phyloP scores from a whole-genome alignment of 2,888 invertebrate species.

The Diaphora mendica region DNA sequence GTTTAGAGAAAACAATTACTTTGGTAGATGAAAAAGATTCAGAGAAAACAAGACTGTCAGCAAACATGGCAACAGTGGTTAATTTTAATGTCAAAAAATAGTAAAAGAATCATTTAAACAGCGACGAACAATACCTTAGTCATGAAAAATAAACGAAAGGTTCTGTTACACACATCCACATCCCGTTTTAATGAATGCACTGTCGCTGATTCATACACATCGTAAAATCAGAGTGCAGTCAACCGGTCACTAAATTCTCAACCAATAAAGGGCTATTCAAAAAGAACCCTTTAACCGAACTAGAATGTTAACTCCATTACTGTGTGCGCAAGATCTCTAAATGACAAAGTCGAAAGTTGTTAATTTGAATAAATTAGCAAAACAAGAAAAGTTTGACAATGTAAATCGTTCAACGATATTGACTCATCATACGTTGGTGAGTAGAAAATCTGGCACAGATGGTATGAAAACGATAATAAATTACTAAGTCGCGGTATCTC shows the following conservation, averaged over 20 bases:
- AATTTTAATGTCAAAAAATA: slow-evolving; percentile 34
- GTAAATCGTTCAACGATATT: slow-evolving; percentile 74
- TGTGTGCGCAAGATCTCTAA: slow-evolving; percentile 18
- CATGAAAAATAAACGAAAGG: slow-evolving; percentile 60
- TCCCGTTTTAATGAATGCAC: slow-evolving; percentile 70
- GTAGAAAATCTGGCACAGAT: slow-evolving; percentile 71
- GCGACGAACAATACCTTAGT: slow-evolving; percentile 57
- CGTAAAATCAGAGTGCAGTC: slow-evolving; percentile 73
- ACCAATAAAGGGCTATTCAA: slow-evolving; percentile 52
- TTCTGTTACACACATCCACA: slow-evolving; percentile 59
- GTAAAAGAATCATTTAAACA: slow-evolving; percentile 38
- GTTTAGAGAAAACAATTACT: not conserved
- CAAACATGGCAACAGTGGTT: slow-evolving; percentile 14
- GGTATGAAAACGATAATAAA: slow-evolving; percentile 72
- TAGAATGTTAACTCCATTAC: slow-evolving; percentile 30
- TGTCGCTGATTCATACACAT: slow-evolving; percentile 74
- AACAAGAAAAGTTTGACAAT: slow-evolving; percentile 51
- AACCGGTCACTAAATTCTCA: slow-evolving; percentile 64
- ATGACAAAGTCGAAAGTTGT: slow-evolving; percentile 18
- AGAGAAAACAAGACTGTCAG: not conserved
- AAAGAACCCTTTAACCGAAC: slow-evolving; percentile 34
- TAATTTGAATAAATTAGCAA: slow-evolving; percentile 41
- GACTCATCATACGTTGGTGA: slow-evolving; percentile 69
- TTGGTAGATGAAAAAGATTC: not conserved
- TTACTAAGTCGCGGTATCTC: slow-evolving; percentile 60